phyloP scores from a whole-genome alignment of 2,888 invertebrate species.

The Hemithea aestivaria region DNA sequence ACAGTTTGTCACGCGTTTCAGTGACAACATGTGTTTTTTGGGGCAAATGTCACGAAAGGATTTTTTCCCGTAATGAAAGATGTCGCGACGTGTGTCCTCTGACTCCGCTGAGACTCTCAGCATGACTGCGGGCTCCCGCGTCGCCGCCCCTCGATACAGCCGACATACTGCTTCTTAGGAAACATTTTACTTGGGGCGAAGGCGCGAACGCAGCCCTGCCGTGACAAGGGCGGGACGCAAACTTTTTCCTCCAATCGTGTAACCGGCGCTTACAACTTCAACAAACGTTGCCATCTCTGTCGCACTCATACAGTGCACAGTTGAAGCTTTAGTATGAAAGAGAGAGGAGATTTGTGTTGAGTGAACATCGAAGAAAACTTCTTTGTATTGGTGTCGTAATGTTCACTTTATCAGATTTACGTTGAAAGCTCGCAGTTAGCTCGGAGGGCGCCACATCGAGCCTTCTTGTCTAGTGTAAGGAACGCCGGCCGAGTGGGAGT shows the following conservation, averaged over 20 bases:
- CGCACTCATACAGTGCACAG: constrained; percentile 20
- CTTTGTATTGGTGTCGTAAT: constrained; percentile 72
- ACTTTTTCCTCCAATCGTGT: constrained; percentile 70
- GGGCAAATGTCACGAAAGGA: constrained; percentile 59
- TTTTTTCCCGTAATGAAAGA: constrained; percentile 67
- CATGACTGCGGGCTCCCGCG: constrained; percentile 78
- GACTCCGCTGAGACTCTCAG: constrained; percentile 74
- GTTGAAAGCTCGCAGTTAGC: constrained; percentile 75
- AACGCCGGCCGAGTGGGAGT: constrained; percentile 32
- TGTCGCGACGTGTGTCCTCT: constrained; percentile 74
- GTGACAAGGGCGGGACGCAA: constrained; percentile 63
- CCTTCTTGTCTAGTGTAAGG: constrained; percentile 39
- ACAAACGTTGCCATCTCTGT: constrained; percentile 42
- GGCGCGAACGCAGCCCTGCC: too few species aligned
- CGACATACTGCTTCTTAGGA: constrained; percentile 74
- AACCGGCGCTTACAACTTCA: constrained; percentile 29
- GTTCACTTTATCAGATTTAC: constrained; percentile 77
- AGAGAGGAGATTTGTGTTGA: constrained; percentile 35
- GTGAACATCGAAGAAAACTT: constrained; percentile 64
- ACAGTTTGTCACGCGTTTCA: constrained; percentile 39
- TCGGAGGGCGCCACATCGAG: constrained; percentile 60
- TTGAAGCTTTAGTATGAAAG: constrained; percentile 28
- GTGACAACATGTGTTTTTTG: constrained; percentile 54
- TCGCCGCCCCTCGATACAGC: constrained; percentile 70
- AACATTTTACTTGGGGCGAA: constrained; percentile 39